phyloP scores from a whole-genome alignment of 1,140 invertebrate genomes.

The Sesamia nonagrioides region DNA sequence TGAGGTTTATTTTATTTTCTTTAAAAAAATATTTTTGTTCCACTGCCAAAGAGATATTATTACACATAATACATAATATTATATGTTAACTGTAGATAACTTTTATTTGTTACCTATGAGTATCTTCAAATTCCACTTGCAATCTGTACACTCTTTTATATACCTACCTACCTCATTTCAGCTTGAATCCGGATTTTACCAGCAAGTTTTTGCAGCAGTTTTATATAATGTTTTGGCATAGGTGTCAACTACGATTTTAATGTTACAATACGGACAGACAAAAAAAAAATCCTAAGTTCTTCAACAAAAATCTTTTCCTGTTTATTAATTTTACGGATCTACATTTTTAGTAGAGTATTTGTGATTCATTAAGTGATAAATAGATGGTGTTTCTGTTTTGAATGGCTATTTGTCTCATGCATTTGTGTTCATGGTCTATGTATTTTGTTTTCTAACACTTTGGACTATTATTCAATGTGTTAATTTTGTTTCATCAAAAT shows the following conservation, averaged over 20 bases:
- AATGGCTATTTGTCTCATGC: slow-evolving; percentile 21
- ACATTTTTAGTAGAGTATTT: background rate
- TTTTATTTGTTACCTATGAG: slow-evolving; percentile 26
- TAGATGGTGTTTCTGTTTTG: slow-evolving; percentile 38
- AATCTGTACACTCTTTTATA: slow-evolving; percentile 6
- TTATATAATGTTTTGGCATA: slow-evolving; percentile 44
- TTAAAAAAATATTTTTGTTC: slow-evolving; percentile 23
- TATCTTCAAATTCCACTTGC: slow-evolving; percentile 11
- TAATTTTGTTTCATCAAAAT: background rate
- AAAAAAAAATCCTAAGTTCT: slow-evolving; percentile 20
- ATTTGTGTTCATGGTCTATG: slow-evolving; percentile 21
- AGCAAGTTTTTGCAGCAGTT: slow-evolving; percentile 28
- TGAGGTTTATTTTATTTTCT: slow-evolving; percentile 40
- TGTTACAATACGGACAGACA: slow-evolving; percentile 18
- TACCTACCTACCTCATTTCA: background rate
- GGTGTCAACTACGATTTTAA: slow-evolving; percentile 32
- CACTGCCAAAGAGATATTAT: slow-evolving; percentile 38
- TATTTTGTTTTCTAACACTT: background rate
- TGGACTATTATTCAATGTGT: background rate
- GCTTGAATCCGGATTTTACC: slow-evolving; percentile 15
- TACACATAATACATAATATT: background rate
- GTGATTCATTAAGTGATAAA: slow-evolving; percentile 23
- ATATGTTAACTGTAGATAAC: background rate
- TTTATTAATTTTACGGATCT: background rate
- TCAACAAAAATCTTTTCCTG: background rate